Conservation (phyloP, 2,113 vertebrate genomes). For the Salminus brasiliensis region DNA sequence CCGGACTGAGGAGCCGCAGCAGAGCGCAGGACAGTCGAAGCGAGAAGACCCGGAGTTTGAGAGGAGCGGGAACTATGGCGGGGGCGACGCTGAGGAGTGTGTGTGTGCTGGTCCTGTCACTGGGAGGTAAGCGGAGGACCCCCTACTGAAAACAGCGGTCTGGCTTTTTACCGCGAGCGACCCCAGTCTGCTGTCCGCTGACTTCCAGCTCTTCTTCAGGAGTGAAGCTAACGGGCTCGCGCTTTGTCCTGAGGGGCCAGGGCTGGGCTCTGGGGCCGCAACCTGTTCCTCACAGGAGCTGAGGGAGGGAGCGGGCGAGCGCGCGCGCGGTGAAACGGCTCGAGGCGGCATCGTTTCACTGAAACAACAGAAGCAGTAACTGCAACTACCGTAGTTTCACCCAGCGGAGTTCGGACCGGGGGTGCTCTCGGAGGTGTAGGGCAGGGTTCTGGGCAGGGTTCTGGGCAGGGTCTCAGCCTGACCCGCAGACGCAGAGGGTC, state of each 20-base stretch:
- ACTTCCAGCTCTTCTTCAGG: too few relatives aligned
- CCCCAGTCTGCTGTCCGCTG: too few relatives aligned
- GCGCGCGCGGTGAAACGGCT: neutral
- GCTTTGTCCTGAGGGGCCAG: neutral
- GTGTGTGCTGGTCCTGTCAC: slow-evolving; percentile 66
- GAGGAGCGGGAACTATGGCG: slow-evolving; percentile 65
- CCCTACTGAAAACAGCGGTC: neutral
- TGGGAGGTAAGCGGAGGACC: slow-evolving; percentile 66
- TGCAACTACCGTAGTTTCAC: too few relatives aligned
- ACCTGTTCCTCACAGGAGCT: neutral
- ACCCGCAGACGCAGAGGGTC: neutral
- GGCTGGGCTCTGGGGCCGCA: neutral
- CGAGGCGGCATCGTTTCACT: neutral
- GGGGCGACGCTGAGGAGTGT: slow-evolving; percentile 64
- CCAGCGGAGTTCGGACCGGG: too few relatives aligned
- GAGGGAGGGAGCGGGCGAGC: too few relatives aligned
- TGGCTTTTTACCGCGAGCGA: too few relatives aligned
- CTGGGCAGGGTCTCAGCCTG: neutral
- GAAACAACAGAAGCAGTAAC: neutral
- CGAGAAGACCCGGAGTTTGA: slow-evolving; percentile 50
- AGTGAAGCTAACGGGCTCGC: too few relatives aligned
- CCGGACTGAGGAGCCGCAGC: slow-evolving; percentile 46
- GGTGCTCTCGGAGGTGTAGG: neutral
- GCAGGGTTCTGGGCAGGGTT: neutral
- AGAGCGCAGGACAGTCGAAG: slow-evolving; percentile 5